phyloP scores from a whole-genome alignment of 2,888 invertebrate genomes.

The Microplitis deprimator region DNA sequence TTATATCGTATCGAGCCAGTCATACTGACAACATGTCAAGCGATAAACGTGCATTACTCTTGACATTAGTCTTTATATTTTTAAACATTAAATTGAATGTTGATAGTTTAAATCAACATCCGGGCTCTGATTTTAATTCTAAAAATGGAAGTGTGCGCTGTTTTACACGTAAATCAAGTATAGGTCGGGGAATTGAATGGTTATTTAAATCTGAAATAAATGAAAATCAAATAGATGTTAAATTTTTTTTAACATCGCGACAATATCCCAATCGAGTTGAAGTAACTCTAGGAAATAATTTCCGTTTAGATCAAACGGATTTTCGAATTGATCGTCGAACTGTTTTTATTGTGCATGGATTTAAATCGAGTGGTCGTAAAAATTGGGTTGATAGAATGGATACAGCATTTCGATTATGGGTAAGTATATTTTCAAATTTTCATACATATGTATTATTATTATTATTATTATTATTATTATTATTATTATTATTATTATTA shows the following conservation, averaged over 20 bases:
- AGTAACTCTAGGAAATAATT: constrained; percentile 54
- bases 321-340: constrained; percentile 74
- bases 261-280: neutral
- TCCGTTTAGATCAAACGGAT: constrained; percentile 71
- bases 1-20: neutral
- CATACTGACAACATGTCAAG: neutral
- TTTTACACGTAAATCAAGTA: neutral
- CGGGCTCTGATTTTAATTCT: neutral
- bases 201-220: neutral
- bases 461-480: too few relatives aligned
- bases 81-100: neutral
- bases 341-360: constrained; percentile 77
- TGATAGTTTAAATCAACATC: neutral
- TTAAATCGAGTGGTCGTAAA: constrained; percentile 75
- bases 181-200: neutral
- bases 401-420: constrained; percentile 74
- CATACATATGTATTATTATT: neutral
- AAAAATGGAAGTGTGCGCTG: neutral
- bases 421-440: constrained; percentile 54
- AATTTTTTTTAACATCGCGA: neutral
- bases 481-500: too few relatives aligned
- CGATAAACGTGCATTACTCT: neutral
- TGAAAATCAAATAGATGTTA: neutral
- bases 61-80: neutral
- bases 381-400: constrained; percentile 76